Percentiles rank a stretch among this genome's conserved stretches.
These are phyloP conservation scores for Stylophora pistillata DNA, from an alignment of 64 coral and sea anemone species.

Conservation along the genomic window DNA sequence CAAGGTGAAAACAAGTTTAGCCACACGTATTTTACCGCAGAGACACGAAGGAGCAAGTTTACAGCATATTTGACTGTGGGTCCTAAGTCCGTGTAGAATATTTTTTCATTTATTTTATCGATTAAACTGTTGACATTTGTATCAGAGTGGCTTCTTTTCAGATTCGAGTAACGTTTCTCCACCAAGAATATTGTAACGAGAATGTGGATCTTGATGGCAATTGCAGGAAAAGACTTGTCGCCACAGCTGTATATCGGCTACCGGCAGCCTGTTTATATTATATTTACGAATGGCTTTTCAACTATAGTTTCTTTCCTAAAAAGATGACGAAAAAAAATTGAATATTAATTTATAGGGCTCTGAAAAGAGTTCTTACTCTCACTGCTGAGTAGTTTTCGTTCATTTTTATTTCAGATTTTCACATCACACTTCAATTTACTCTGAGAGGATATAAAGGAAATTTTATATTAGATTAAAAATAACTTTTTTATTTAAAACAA, in stretches of 20 bases:
- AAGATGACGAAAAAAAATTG: neutral
- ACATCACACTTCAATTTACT: neutral
- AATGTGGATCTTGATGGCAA: neutral
- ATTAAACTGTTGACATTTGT: neutral
- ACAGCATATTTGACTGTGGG: neutral
- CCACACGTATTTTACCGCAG: neutral
- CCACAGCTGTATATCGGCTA: neutral
- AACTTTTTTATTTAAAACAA: neutral
- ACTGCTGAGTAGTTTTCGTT: neutral
- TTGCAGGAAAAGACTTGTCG: neutral
- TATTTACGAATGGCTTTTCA: neutral
- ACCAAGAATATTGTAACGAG: neutral
- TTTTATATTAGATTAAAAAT: neutral
- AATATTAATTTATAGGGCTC: slow-evolving; percentile 17
- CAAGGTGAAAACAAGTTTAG: slow-evolving; percentile 16
- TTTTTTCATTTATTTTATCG: neutral
- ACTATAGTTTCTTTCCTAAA: slow-evolving; percentile 1
- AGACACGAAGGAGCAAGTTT: neutral
- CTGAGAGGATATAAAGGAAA: neutral
- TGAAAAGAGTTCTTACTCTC: neutral
- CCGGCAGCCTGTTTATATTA: neutral
- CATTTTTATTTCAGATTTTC: neutral
- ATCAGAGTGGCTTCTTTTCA: neutral
- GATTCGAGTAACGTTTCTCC: neutral
- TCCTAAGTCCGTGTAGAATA: neutral